phyloP scores from a whole-genome alignment of 1,140 invertebrate genomes.

The Meloidogyne floridensis region DNA sequence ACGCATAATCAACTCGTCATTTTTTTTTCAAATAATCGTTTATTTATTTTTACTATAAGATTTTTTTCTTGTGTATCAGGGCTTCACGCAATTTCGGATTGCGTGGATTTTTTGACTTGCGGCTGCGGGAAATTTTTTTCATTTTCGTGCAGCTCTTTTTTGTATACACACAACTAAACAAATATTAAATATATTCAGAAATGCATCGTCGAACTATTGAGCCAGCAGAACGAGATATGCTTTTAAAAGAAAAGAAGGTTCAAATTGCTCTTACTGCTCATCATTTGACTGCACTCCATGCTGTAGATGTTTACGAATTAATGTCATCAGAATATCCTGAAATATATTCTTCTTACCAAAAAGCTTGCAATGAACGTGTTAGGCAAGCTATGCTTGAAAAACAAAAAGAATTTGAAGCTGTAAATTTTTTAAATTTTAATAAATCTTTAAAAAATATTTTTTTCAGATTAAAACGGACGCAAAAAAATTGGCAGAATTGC shows the following conservation, averaged over 20 bases:
- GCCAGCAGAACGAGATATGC: constrained; percentile 38
- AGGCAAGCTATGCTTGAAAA: constrained; percentile 42
- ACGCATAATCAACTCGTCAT: too few species aligned
- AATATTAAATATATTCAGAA: not conserved
- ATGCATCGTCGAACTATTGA: constrained; percentile 39
- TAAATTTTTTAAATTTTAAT: not conserved
- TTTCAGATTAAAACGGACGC: constrained; percentile 43
- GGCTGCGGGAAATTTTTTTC: too few species aligned
- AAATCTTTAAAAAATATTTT: not conserved
- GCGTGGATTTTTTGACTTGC: too few species aligned
- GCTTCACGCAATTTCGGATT: too few species aligned
- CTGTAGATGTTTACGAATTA: constrained; percentile 44
- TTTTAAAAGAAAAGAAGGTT: constrained; percentile 38
- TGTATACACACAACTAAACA: too few species aligned
- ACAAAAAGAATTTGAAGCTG: constrained; percentile 42
- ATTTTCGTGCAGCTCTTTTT: too few species aligned
- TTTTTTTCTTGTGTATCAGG: too few species aligned
- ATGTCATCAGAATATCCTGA: constrained; percentile 43
- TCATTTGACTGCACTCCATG: constrained; percentile 38
- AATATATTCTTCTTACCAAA: constrained; percentile 50
- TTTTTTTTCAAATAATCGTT: too few species aligned
- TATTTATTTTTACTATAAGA: too few species aligned
- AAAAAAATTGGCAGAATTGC: constrained; percentile 40
- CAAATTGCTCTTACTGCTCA: constrained; percentile 28
- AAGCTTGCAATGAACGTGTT: constrained; percentile 34